Percentiles rank a stretch among this genome's conserved stretches.
phyloP scores from a whole-genome alignment of 2,888 invertebrate genomes.

The Lasioglossum zephyrum region DNA sequence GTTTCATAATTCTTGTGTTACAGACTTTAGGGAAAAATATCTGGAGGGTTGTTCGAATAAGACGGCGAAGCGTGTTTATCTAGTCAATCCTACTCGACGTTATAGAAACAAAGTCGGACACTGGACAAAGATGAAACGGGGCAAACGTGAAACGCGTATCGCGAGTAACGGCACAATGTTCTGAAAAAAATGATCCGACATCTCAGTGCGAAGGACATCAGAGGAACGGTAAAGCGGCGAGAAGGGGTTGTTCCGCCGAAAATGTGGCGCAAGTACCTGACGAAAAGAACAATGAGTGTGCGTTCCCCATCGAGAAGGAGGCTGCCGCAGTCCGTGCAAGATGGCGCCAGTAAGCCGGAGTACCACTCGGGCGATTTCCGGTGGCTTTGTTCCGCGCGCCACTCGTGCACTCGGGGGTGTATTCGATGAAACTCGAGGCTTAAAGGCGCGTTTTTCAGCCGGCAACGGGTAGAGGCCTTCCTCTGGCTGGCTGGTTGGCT shows the following conservation, averaged over 20 bases:
- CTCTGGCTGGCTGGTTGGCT: constrained; percentile 1
- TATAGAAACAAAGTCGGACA: neutral
- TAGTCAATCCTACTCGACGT: neutral
- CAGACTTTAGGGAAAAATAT: no score
- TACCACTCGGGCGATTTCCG: constrained; percentile 72
- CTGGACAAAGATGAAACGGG: neutral
- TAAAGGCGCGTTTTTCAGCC: constrained; percentile 64
- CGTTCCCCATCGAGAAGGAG: constrained; percentile 56
- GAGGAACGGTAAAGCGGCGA: neutral
- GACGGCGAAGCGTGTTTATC: no score
- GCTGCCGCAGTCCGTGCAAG: constrained; percentile 54
- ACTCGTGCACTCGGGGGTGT: constrained; percentile 61
- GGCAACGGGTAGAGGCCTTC: constrained; percentile 15
- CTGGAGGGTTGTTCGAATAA: no score
- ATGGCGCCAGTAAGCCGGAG: constrained; percentile 67
- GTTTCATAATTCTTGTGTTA: neutral
- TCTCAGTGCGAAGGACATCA: constrained; percentile 4
- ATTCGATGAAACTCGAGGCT: constrained; percentile 67
- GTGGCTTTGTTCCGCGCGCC: constrained; percentile 69
- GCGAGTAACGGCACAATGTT: neutral
- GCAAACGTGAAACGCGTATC: neutral
- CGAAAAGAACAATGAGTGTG: constrained; percentile 58
- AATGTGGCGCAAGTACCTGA: constrained; percentile 56
- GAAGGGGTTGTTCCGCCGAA: constrained; percentile 21
- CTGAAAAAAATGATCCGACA: neutral